Conservation (phyloP, 2,888 invertebrate species). For the Drosophila dives region DNA sequence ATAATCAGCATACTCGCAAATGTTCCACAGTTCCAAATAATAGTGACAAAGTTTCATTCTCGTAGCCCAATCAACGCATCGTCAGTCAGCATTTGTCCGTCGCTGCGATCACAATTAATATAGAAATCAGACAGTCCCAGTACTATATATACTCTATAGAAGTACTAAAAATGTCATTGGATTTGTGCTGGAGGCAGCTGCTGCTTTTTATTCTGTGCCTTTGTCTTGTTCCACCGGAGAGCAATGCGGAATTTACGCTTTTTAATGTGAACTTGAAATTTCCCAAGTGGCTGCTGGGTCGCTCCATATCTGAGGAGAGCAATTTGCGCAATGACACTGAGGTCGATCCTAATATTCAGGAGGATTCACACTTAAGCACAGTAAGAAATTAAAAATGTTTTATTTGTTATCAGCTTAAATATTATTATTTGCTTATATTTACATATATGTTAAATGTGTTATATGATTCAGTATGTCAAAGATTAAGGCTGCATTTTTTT, state of each 20-base stretch:
- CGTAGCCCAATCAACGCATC: conserved; percentile 36
- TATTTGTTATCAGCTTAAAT: background rate
- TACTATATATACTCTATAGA: background rate
- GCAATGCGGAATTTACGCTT: conserved; percentile 57
- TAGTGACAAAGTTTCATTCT: conserved; percentile 61
- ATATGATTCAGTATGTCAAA: background rate
- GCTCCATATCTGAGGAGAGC: conserved; percentile 31
- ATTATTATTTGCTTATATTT: background rate
- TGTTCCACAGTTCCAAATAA: conserved; percentile 30
- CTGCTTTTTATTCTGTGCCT: conserved; percentile 38
- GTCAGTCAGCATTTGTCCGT: conserved; percentile 67
- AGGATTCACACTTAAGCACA: conserved; percentile 77
- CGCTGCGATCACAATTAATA: conserved; percentile 32
- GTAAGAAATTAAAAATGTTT: conserved; percentile 49
- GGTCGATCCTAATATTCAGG: conserved; percentile 78
- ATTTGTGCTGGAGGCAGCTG: conserved; percentile 23
- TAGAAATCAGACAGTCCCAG: background rate
- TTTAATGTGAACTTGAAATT: conserved; percentile 71
- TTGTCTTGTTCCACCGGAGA: conserved; percentile 24
- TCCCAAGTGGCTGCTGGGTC: conserved; percentile 52
- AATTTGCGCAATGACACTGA: conserved; percentile 46
- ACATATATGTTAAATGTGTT: background rate
- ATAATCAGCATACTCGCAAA: conserved; percentile 30
- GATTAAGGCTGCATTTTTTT: background rate
- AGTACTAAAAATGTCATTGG: conserved; percentile 28